These are phyloP conservation scores for Lepisosteus osseus DNA, from an alignment of 2,113 vertebrate genomes.

Conservation along the genomic window DNA sequence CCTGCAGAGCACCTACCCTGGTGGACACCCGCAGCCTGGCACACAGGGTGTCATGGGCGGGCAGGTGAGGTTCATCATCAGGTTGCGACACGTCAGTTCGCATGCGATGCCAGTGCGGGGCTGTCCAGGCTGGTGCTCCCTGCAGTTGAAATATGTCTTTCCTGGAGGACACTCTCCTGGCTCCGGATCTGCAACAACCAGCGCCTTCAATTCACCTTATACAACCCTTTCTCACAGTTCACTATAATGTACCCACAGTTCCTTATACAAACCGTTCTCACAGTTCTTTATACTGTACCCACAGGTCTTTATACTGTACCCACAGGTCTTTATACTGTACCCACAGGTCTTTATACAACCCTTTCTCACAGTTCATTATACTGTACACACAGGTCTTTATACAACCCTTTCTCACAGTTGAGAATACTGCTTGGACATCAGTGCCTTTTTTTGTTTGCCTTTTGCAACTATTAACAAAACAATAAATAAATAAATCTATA, in stretches of 20 bases:
- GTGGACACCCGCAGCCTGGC: slow-evolving; percentile 86
- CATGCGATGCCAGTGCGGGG: slow-evolving; percentile 81
- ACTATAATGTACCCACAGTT: too few relatives aligned
- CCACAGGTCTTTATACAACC: neutral
- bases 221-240: too few relatives aligned
- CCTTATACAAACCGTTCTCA: neutral
- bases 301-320: neutral
- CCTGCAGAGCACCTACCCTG: slow-evolving; percentile 74
- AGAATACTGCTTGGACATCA: too few relatives aligned
- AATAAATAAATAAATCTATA: too few relatives aligned
- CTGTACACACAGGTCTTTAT: neutral
- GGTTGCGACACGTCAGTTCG: slow-evolving; percentile 84
- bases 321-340: neutral
- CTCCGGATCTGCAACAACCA: slow-evolving; percentile 55
- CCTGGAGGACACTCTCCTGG: slow-evolving; percentile 79
- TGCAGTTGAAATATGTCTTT: slow-evolving; percentile 91
- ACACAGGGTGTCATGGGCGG: slow-evolving; percentile 86
- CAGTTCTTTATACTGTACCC: neutral
- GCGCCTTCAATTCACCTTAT: neutral
- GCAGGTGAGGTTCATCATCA: slow-evolving; percentile 97
- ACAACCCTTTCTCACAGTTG: too few relatives aligned
- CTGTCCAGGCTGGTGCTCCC: slow-evolving; percentile 72
- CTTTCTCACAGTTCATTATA: too few relatives aligned
- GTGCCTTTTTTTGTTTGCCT: too few relatives aligned
- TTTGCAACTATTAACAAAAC: too few relatives aligned